A percentile compares a stretch with the other conserved stretches of the same genome.
These are phyloP conservation scores for Sebastes fasciatus DNA, from an alignment of 2,113 vertebrate genomes.

Conservation along the genomic window DNA sequence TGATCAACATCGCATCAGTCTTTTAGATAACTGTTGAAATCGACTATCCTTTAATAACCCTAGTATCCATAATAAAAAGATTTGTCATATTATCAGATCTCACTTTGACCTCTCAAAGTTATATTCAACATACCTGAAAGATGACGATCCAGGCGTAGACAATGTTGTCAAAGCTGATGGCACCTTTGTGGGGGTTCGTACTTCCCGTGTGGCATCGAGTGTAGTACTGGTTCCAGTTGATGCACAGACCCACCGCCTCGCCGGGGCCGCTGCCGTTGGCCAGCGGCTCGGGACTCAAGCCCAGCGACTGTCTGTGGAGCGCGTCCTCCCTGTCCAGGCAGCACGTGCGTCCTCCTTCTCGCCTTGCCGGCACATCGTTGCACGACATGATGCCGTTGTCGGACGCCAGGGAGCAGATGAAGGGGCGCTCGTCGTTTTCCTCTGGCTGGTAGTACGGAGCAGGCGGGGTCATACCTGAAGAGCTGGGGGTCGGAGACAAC, in stretches of 20 bases:
- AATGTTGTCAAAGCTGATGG: constrained; percentile 99
- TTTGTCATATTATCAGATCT: not conserved
- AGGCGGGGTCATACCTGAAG: constrained; percentile 91
- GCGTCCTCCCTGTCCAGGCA: constrained; percentile 95
- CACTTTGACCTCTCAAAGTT: not conserved
- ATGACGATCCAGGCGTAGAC: constrained; percentile 99
- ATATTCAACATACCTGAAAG: constrained; percentile 89
- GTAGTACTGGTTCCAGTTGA: constrained; percentile 99
- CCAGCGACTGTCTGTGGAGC: constrained; percentile 89
- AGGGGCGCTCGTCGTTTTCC: constrained; percentile 96
- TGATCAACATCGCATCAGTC: not conserved
- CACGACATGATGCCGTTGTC: constrained; percentile 99
- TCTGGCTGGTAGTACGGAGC: constrained; percentile 94
- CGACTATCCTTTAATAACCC: not conserved
- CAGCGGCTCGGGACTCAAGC: constrained; percentile 84
- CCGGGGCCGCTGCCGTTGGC: constrained; percentile 85
- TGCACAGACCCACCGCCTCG: constrained; percentile 85
- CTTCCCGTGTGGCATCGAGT: constrained; percentile 93
- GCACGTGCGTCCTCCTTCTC: constrained; percentile 93
- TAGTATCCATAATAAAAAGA: not conserved
- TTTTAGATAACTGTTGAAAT: not conserved
- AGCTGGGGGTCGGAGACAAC: constrained; percentile 76
- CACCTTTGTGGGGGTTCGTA: constrained; percentile 95
- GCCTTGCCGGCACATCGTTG: constrained; percentile 90
- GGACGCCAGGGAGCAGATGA: constrained; percentile 96